Conservation (phyloP, 2,797 vertebrate species). For the Lagodon rhomboides region DNA sequence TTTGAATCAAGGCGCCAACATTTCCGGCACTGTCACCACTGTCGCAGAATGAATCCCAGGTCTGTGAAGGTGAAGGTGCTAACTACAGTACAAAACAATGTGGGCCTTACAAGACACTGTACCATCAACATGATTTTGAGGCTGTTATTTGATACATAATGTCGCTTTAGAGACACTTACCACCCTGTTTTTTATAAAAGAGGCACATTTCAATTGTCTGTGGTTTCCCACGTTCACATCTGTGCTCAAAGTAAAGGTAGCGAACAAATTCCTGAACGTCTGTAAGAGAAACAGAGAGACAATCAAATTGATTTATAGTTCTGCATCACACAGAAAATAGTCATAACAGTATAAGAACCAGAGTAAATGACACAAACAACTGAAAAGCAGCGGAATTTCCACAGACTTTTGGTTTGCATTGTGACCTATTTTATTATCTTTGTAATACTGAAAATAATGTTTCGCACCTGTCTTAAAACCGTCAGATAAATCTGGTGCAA, state of each 20-base stretch:
- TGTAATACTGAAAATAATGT: background rate
- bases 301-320: background rate
- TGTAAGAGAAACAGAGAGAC: conserved; percentile 53
- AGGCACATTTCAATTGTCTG: conserved; percentile 68
- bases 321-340: background rate
- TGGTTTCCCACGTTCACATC: conserved; percentile 27
- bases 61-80: too few species aligned
- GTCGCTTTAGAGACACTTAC: conserved; percentile 58
- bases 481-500: background rate
- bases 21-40: too few species aligned
- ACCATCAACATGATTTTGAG: too few species aligned
- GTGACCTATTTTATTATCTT: conserved; percentile 1
- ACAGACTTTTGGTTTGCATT: background rate
- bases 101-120: too few species aligned
- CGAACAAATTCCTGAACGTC: conserved; percentile 66
- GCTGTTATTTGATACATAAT: too few species aligned
- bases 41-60: too few species aligned
- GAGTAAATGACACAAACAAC: background rate
- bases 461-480: background rate
- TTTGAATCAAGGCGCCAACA: too few species aligned
- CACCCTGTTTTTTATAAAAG: conserved; percentile 71
- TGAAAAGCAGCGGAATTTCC: background rate
- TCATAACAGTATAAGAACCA: background rate
- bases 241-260: conserved; percentile 80
- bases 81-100: too few species aligned